phyloP scores from a whole-genome alignment of 2,888 invertebrate genomes.

The Pachymerium ferrugineum region DNA sequence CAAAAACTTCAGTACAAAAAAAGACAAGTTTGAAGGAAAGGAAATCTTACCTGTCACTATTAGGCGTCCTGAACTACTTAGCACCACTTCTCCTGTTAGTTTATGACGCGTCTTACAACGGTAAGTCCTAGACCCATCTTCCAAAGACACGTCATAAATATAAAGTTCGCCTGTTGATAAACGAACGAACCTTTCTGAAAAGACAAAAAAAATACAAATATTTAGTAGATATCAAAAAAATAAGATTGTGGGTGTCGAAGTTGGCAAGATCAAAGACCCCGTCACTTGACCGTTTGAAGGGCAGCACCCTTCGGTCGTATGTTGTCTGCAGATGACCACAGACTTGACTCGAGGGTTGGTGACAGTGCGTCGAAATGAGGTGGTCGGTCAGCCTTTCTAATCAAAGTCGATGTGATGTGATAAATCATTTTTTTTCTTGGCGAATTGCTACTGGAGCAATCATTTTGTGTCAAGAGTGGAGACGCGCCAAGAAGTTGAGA shows the following conservation, averaged over 20 bases:
- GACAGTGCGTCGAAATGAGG: constrained; percentile 8
- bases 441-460: not conserved
- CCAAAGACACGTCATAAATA: constrained; percentile 70
- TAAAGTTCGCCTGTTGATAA: constrained; percentile 76
- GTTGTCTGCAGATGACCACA: not conserved
- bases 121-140: constrained; percentile 72
- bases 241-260: not conserved
- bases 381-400: constrained; percentile 18
- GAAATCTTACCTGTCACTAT: constrained; percentile 67
- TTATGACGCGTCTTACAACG: constrained; percentile 75
- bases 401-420: constrained; percentile 18
- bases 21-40: not conserved
- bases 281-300: constrained; percentile 14
- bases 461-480: not conserved
- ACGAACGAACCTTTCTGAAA: constrained; percentile 28
- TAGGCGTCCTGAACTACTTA: constrained; percentile 62
- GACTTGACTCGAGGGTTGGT: constrained; percentile 6
- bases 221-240: not conserved
- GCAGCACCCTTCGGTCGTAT: not conserved
- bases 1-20: not conserved
- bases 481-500: constrained; percentile 1
- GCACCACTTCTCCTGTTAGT: constrained; percentile 68
- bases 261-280: constrained; percentile 15
- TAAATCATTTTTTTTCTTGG: constrained; percentile 14
- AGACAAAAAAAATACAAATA: constrained; percentile 47